phyloP scores from a whole-genome alignment of 2,888 invertebrate genomes.

The Malthinus flaveolus region DNA sequence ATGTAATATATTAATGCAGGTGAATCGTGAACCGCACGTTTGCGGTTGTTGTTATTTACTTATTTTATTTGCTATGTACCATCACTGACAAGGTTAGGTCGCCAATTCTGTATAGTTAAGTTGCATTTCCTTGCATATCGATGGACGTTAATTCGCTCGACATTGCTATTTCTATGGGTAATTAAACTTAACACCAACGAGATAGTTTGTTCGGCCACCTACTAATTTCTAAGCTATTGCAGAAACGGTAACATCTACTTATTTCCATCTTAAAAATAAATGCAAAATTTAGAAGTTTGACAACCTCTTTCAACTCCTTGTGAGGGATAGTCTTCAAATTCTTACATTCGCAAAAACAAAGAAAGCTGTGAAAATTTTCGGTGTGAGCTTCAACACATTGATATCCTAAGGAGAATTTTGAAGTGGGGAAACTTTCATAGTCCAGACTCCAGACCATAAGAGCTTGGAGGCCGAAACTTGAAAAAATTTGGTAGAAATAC shows the following conservation, averaged over 20 bases:
- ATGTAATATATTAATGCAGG: constrained; percentile 28
- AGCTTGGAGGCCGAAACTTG: too few species aligned
- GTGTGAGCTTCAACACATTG: too few species aligned
- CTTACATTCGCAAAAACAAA: too few species aligned
- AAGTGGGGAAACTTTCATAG: too few species aligned
- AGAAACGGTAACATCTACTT: not conserved
- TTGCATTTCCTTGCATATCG: constrained; percentile 28
- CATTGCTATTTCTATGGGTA: constrained; percentile 1
- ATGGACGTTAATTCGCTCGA: constrained; percentile 19
- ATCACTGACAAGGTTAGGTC: constrained; percentile 28
- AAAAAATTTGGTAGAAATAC: too few species aligned
- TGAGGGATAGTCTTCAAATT: too few species aligned
- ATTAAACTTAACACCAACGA: constrained; percentile 2
- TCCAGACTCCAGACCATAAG: too few species aligned
- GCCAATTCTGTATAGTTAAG: constrained; percentile 20
- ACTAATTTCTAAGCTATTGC: not conserved
- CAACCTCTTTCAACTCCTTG: too few species aligned
- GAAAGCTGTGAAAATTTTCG: too few species aligned
- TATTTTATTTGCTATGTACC: constrained; percentile 24
- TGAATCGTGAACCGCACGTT: constrained; percentile 19
- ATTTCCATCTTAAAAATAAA: not conserved
- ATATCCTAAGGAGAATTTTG: too few species aligned
- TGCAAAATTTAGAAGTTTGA: not conserved
- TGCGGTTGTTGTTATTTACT: constrained; percentile 4
- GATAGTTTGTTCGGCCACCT: constrained; percentile 2